These are phyloP conservation scores for Zaprionus kolodkinae DNA, from an alignment of 1,140 invertebrate species.

Conservation along the genomic window DNA sequence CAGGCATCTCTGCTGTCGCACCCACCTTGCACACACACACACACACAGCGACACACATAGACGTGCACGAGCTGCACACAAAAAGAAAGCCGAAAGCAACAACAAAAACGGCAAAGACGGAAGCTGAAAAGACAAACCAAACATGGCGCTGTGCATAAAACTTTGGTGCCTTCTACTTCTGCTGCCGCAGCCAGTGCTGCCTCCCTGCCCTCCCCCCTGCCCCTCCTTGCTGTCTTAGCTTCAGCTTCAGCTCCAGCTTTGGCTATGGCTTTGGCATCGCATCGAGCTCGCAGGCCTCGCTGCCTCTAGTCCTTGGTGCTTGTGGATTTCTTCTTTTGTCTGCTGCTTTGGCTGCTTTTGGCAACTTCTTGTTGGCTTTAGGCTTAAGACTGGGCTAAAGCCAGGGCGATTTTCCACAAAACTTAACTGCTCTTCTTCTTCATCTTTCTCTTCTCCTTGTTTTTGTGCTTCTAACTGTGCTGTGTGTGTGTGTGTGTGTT, in stretches of 20 bases:
- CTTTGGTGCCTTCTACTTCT: slow-evolving; percentile 62
- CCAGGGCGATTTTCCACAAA: slow-evolving; percentile 60
- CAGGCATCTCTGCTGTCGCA: slow-evolving; percentile 11
- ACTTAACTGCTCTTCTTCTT: slow-evolving; percentile 44
- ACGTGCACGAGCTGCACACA: slow-evolving; percentile 8
- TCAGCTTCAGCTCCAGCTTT: slow-evolving; percentile 3
- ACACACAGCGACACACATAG: slow-evolving; percentile 19
- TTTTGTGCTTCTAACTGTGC: slow-evolving; percentile 13
- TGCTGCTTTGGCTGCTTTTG: slow-evolving; percentile 52
- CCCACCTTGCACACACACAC: slow-evolving; percentile 35
- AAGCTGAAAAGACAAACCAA: slow-evolving; percentile 84
- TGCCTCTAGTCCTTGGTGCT: slow-evolving; percentile 32
- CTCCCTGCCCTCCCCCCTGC: slow-evolving; percentile 12
- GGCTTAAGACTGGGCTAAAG: slow-evolving; percentile 77
- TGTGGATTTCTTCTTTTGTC: slow-evolving; percentile 49
- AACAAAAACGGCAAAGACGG: slow-evolving; percentile 62
- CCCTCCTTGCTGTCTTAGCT: slow-evolving; percentile 17
- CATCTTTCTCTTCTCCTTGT: not conserved
- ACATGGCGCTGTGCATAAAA: slow-evolving; percentile 81
- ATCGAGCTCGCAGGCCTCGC: not conserved
- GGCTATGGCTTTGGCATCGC: slow-evolving; percentile 10
- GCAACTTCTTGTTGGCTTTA: slow-evolving; percentile 72
- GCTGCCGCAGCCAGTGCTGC: slow-evolving; percentile 32
- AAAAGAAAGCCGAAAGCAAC: slow-evolving; percentile 46
- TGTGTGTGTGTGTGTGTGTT: slow-evolving; percentile 5